A percentile compares a stretch with the other conserved stretches of the same genome.
Conservation (phyloP, 2,797 vertebrate genomes). For the Glossophaga mutica region DNA sequence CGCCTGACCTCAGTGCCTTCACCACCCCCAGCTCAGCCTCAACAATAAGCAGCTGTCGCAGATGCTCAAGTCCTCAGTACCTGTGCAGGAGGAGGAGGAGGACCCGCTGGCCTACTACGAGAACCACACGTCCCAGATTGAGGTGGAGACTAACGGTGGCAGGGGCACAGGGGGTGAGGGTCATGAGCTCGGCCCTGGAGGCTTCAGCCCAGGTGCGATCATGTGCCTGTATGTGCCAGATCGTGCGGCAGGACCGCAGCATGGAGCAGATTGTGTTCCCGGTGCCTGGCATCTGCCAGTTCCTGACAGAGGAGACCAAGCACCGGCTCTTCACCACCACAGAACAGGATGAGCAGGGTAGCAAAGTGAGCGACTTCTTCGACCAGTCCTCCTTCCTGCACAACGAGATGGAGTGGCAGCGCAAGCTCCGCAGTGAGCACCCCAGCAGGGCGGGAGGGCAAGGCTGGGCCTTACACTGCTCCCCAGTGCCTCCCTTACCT, state of each 20-base stretch:
- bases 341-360: conserved; percentile 97
- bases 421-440: conserved; percentile 93
- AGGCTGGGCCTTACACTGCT: not conserved
- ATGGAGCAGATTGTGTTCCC: conserved; percentile 99
- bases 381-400: conserved; percentile 95
- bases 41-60: conserved; percentile 95
- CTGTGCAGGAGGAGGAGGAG: conserved; percentile 87
- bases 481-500: not conserved
- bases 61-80: conserved; percentile 91
- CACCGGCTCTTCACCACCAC: conserved; percentile 93
- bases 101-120: conserved; percentile 94
- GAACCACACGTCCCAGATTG: conserved; percentile 93
- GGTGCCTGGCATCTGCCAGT: conserved; percentile 94
- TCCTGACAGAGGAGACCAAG: conserved; percentile 95
- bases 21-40: conserved; percentile 88
- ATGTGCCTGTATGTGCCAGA: conserved; percentile 77
- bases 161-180: accelerated
- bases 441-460: not conserved
- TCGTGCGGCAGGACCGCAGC: conserved; percentile 95
- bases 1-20: not conserved
- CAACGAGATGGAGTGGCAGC: conserved; percentile 99
- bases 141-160: conserved; percentile 78
- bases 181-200: too few species aligned
- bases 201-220: not conserved
- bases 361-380: conserved; percentile 98